Evolutionary conservation across 2,888 invertebrate genomes (phyloP).

Genomic region (Nomada lathburiana): DNA sequence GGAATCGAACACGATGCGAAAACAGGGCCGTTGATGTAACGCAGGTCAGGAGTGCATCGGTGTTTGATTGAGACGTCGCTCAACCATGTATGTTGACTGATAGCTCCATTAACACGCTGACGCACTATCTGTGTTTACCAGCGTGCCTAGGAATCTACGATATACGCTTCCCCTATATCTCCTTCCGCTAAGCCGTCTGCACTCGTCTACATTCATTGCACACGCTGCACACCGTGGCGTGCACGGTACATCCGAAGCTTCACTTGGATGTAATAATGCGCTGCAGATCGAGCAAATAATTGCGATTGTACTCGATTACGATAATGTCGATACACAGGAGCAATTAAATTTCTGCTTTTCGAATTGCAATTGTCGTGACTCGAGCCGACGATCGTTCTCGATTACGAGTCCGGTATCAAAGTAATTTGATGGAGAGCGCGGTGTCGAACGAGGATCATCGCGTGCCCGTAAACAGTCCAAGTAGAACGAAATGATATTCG

Average conservation of each 20-base stretch:
- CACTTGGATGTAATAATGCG: constrained; percentile 21
- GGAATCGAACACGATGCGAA: constrained; percentile 64
- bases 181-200: constrained; percentile 6
- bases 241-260: constrained; percentile 6
- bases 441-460: no score
- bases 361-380: no score
- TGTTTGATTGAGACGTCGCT: constrained; percentile 80
- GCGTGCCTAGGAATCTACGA: constrained; percentile 62
- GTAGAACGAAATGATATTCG: constrained; percentile 4
- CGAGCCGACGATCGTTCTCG: no score
- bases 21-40: constrained; percentile 62
- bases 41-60: constrained; percentile 68
- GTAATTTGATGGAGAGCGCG: no score
- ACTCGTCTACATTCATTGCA: constrained; percentile 23
- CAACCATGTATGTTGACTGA: constrained; percentile 78
- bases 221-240: background rate
- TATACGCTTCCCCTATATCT: constrained; percentile 23
- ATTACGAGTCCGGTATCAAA: no score
- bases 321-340: no score
- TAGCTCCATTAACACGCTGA: constrained; percentile 79
- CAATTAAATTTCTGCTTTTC: no score
- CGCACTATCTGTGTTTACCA: constrained; percentile 74
- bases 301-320: constrained; percentile 12
- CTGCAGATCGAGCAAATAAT: background rate
- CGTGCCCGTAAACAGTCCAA: background rate